Conservation (phyloP, 2,888 invertebrate genomes). For the Thereva unica region DNA sequence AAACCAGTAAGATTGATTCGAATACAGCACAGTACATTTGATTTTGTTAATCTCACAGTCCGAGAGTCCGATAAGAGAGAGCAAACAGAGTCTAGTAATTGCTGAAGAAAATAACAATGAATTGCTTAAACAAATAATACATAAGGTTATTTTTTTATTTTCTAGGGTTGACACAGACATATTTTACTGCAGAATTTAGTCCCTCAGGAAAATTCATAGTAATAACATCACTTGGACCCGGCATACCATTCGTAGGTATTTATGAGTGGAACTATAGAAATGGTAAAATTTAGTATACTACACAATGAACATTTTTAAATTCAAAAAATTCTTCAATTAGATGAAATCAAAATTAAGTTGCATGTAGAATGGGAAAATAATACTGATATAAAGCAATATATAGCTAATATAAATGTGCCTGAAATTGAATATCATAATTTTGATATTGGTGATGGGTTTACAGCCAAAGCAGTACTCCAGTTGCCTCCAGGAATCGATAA, state of each 20-base stretch:
- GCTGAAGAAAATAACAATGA: background rate
- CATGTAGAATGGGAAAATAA: constrained; percentile 70
- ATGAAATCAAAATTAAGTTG: too few relatives aligned
- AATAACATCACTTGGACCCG: constrained; percentile 82
- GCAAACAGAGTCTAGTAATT: too few relatives aligned
- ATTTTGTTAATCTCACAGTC: too few relatives aligned
- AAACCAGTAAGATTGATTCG: too few relatives aligned
- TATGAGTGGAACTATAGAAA: constrained; percentile 56
- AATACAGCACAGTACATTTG: too few relatives aligned
- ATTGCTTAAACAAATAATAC: background rate
- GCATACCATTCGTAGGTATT: constrained; percentile 73
- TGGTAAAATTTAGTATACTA: constrained; percentile 44
- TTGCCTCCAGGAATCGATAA: constrained; percentile 73
- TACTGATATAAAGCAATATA: constrained; percentile 59
- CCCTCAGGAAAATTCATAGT: constrained; percentile 68
- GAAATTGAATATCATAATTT: constrained; percentile 65
- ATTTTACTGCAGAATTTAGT: constrained; percentile 67
- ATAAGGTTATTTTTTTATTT: background rate
- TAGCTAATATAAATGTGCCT: constrained; percentile 63
- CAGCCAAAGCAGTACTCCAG: constrained; percentile 75
- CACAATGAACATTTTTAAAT: background rate
- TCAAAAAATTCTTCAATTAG: background rate
- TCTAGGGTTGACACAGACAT: constrained; percentile 51
- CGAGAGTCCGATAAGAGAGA: too few relatives aligned
- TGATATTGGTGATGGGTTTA: constrained; percentile 65